Percentiles rank a stretch among this genome's conserved stretches.
Conservation (phyloP, 2,797 vertebrate species). For the Ceyx erithaca region DNA sequence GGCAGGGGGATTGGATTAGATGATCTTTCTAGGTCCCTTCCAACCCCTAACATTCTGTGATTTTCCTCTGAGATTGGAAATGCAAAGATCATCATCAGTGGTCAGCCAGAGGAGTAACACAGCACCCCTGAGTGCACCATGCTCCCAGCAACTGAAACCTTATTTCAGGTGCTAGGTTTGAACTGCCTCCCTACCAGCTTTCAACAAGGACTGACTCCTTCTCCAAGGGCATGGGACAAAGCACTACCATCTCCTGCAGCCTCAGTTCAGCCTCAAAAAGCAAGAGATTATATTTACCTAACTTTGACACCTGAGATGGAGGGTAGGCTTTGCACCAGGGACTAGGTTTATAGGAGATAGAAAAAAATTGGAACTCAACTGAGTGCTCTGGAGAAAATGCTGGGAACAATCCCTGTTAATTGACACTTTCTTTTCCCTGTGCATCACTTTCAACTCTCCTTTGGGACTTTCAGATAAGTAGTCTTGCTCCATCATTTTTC, state of each 20-base stretch:
- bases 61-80: background rate
- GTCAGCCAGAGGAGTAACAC: background rate
- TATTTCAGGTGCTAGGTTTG: background rate
- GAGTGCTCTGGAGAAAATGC: background rate
- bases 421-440: background rate
- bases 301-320: background rate
- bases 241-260: background rate
- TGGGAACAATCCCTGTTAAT: background rate
- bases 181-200: background rate
- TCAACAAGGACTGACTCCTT: background rate
- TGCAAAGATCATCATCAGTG: background rate
- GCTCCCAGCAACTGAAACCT: rapidly evolving
- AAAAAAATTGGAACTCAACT: background rate
- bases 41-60: too few relatives aligned
- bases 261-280: background rate
- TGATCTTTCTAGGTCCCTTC: too few relatives aligned
- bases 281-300: background rate
- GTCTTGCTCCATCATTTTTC: background rate
- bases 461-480: background rate
- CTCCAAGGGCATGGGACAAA: too few relatives aligned
- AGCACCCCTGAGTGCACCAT: rapidly evolving
- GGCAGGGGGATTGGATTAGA: too few relatives aligned
- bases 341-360: background rate
- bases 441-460: rapidly evolving
- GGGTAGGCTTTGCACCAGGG: background rate